A percentile compares a stretch with the other conserved stretches of the same genome.
These are phyloP conservation scores for Hesperophylax magnus DNA, from an alignment of 1,140 invertebrate species.

Conservation along the genomic window DNA sequence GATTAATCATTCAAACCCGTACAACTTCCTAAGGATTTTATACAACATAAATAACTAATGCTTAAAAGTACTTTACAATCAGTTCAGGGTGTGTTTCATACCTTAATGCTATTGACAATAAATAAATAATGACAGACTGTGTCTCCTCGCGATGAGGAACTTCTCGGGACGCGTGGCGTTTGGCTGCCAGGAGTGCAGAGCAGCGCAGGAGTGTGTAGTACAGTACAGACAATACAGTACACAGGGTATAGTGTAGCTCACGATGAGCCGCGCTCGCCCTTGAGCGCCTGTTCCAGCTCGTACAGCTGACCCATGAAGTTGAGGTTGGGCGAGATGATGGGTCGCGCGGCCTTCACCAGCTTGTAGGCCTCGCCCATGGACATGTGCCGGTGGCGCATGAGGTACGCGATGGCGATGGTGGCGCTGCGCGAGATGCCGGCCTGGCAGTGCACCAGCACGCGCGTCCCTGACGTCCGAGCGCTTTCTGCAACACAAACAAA, in stretches of 20 bases:
- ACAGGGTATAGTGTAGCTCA: not conserved
- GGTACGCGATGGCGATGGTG: conserved; percentile 94
- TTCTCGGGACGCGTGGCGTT: not conserved
- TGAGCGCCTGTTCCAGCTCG: conserved; percentile 85
- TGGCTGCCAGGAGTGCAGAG: not conserved
- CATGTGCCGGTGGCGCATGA: conserved; percentile 91
- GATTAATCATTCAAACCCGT: conserved; percentile 42
- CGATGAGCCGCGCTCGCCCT: conserved; percentile 61
- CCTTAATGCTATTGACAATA: conserved; percentile 3
- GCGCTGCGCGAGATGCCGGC: conserved; percentile 95
- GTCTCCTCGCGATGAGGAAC: not conserved
- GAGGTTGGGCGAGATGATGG: conserved; percentile 96
- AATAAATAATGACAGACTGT: conserved; percentile 20
- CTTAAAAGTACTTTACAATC: conserved; percentile 41
- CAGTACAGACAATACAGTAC: no score
- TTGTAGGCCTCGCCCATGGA: conserved; percentile 93
- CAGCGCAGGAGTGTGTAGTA: no score
- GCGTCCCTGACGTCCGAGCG: conserved; percentile 82
- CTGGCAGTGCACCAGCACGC: conserved; percentile 95
- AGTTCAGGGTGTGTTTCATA: conserved; percentile 33
- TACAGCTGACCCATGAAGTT: conserved; percentile 97
- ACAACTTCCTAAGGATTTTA: conserved; percentile 32
- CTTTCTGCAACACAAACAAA: conserved; percentile 81
- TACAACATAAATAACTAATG: conserved; percentile 30
- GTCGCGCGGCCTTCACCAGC: conserved; percentile 86